Conservation (phyloP, 2,113 vertebrate genomes). For the Acrocephalus kingi region DNA sequence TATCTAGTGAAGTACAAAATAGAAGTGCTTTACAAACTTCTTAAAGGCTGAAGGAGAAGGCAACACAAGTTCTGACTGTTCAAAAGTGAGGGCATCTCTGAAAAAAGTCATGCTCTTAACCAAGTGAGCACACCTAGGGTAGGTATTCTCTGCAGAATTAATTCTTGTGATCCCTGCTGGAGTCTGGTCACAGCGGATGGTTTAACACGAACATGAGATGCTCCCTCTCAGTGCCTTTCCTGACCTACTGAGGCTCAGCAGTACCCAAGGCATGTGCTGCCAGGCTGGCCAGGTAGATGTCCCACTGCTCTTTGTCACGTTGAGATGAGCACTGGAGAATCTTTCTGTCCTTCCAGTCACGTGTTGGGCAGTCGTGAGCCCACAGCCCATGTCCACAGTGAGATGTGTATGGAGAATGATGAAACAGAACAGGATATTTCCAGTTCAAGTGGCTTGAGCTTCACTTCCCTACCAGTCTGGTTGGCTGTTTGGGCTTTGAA, state of each 20-base stretch:
- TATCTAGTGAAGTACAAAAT: background rate
- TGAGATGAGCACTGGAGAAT: background rate
- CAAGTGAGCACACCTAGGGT: background rate
- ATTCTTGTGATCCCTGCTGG: background rate
- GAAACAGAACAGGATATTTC: background rate
- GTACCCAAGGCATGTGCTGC: background rate
- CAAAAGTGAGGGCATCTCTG: background rate
- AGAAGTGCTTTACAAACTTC: background rate
- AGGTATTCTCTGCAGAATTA: background rate
- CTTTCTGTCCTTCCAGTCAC: background rate
- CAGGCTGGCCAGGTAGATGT: background rate
- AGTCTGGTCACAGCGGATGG: background rate
- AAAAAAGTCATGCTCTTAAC: background rate
- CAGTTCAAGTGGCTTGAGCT: background rate
- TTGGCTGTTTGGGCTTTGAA: background rate
- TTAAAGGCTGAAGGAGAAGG: background rate
- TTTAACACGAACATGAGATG: background rate
- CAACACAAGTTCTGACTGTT: background rate
- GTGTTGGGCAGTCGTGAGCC: fast-evolving
- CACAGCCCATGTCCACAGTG: background rate
- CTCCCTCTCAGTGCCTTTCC: background rate
- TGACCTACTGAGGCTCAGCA: background rate
- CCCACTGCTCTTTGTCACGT: fast-evolving
- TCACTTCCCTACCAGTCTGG: background rate
- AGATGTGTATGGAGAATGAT: background rate